Evolutionary conservation across 2,113 vertebrate genomes (phyloP), one percentile per base, ranked within the genome.

Genomic region (Stomatorhinus ivindoensis): DNA sequence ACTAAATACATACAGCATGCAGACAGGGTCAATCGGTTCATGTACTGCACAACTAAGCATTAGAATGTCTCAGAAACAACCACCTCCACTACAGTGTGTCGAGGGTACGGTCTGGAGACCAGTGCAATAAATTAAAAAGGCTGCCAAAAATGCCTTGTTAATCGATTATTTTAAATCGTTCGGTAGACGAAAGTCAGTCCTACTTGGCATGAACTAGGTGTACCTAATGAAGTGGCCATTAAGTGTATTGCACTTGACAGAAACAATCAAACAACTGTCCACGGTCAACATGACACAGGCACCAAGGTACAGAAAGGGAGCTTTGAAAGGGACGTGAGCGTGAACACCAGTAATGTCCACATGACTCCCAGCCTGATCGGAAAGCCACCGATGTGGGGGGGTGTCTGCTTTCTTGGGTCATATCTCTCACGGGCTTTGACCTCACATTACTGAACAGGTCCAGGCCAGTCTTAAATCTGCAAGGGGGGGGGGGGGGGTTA

Each of bases 391-490:
- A 65, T 86, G 58, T 89, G n/a, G 61, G 89, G 89, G 89, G 21
- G 17, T 80, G 35, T 42, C 27, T 24, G 44, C 53, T 27, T 10
- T 19, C n/a, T 24, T 53, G 53, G 88, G 73, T 80, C 35, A 80
- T 80, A 80, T 19, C 48, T 47, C 19, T 84, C 51, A 8, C 51
- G 2, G 51, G 24, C 31, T 51, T 83, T 48, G 17, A 80, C 76
- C 24, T 48, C 27, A 8, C 89, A 65, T 89, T 80, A 44, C 61
- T 76, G 84, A 51, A 85, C 89, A 89, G 85, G 89, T 87, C 85
- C 3, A 48, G 85, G 65, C 89, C 35, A 46, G 47, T 87, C 85
- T 47, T 69, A 19, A 24, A 19, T 61, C 89, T 86, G 42, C 21
- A 10, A 87, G 61, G n/a, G 55, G 19, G 47, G 61, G 24, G 2